Conservation (phyloP, 2,888 invertebrate genomes). For the Tholera decimalis region DNA sequence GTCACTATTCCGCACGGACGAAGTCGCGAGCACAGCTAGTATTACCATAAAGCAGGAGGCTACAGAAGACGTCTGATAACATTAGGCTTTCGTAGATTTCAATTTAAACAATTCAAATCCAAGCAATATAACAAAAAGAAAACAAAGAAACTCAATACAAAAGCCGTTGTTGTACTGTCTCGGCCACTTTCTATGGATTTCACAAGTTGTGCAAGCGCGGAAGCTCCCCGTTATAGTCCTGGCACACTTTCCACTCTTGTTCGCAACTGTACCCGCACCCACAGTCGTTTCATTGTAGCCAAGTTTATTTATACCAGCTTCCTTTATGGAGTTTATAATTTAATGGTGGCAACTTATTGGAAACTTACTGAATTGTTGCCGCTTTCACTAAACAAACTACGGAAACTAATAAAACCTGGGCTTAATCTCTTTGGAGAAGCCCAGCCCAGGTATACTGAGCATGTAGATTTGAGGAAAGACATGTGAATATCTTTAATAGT, state of each 20-base stretch:
- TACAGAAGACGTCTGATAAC: neutral
- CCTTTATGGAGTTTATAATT: conserved; percentile 42
- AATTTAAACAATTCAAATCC: too few relatives aligned
- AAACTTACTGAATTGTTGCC: neutral
- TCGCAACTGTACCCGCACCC: conserved; percentile 45
- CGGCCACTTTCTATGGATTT: conserved; percentile 73
- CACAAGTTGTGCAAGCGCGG: conserved; percentile 60
- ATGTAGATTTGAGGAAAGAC: too few relatives aligned
- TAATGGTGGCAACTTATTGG: conserved; percentile 17
- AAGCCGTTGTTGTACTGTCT: conserved; percentile 47
- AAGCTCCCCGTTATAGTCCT: conserved; percentile 68
- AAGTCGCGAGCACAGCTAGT: too few relatives aligned
- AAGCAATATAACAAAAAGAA: neutral
- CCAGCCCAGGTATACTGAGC: too few relatives aligned
- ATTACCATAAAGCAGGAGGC: neutral
- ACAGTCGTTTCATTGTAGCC: conserved; percentile 29
- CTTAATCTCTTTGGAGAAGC: too few relatives aligned
- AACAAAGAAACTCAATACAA: conserved; percentile 30
- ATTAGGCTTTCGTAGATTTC: neutral
- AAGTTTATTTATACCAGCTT: conserved; percentile 24
- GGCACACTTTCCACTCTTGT: conserved; percentile 82
- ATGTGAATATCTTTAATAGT: too few relatives aligned
- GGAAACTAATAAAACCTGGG: too few relatives aligned
- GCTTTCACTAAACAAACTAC: neutral
- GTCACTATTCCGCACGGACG: too few relatives aligned